Evolutionary conservation across 1,140 invertebrate genomes (phyloP).

Genomic region (Physella acuta): DNA sequence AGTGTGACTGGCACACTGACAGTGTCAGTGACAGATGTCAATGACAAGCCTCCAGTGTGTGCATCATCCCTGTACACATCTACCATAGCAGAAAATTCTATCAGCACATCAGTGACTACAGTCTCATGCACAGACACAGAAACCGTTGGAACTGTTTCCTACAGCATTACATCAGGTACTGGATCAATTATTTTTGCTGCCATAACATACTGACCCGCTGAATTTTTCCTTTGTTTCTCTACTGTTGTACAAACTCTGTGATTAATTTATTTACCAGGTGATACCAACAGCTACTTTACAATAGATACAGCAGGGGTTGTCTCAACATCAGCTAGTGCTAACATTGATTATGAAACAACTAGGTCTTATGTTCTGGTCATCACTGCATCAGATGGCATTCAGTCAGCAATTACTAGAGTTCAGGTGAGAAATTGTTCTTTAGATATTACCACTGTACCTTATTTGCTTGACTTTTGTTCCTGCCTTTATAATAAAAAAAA

Average conservation of each 20-base stretch:
- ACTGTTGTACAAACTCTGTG: too few relatives aligned
- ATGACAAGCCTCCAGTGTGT: constrained; percentile 25
- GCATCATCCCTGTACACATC: constrained; percentile 19
- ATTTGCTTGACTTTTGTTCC: too few relatives aligned
- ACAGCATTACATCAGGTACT: constrained; percentile 15
- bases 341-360: constrained; percentile 38
- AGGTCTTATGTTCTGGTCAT: constrained; percentile 29
- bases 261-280: constrained; percentile 16
- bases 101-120: constrained; percentile 22
- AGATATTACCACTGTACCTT: too few relatives aligned
- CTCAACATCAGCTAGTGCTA: constrained; percentile 17
- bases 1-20: constrained; percentile 24
- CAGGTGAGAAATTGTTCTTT: constrained; percentile 18
- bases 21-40: constrained; percentile 32
- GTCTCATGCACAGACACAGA: constrained; percentile 37
- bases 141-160: constrained; percentile 23
- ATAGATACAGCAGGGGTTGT: constrained; percentile 36
- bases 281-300: constrained; percentile 33
- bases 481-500: too few relatives aligned
- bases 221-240: too few relatives aligned
- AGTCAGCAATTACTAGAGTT: constrained; percentile 8
- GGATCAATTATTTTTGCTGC: too few relatives aligned
- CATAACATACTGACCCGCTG: too few relatives aligned
- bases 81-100: constrained; percentile 30
- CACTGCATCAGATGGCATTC: constrained; percentile 73